Base-by-base conservation (phyloP, 2,797 vertebrate species). In the Sylvilagus floridanus region DNA sequence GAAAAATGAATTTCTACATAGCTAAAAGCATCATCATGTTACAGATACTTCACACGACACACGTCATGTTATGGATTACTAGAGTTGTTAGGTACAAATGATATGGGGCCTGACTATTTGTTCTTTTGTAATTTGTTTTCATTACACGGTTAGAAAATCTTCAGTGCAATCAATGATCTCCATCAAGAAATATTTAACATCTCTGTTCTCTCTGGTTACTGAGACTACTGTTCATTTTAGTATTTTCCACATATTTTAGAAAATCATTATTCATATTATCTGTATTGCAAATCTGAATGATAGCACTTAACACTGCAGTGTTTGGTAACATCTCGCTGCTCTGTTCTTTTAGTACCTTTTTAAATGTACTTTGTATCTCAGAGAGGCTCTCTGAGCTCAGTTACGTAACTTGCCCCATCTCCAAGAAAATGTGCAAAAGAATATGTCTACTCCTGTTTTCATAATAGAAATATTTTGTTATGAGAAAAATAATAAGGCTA, bases 171-270 rank as follows among this genome's bases (percentile, higher is more conserved):
- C 32, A 75, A 7, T 52, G 30, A 73, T 52, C 54, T 83, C 28
- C 77, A 75, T 57, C 71, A 88, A 60, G 90, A 91, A 79, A 24
- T 14, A 4, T n/a, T 78, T 88, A 90, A 84, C 62, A 62, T 35
- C 21, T 37, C 24, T 52, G 14, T 50, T 81, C 88, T 87, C 26
- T 72, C 42, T 93, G 28, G 3, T 66, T 96, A 54, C 52, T 85
- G 71, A 92, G 78, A 85, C 17, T 84, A 47, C 50, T 92, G 42
- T 93, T 90, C 12, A 13, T 92, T 95, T 86, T 82, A 94, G 26
- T 77, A 19, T 65, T 93, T 90, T 60, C 47, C 60, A 84, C 22
- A 87, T 87, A 85, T 54, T 82, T 91, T 83, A n/a, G 26, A 86
- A 90, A 65, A 84, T 77, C 42, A 84, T 50, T 78, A 60, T 69